A percentile compares a stretch with the other conserved stretches of the same genome.
Evolutionary conservation across 2,797 vertebrate genomes (phyloP).

Genomic region (Vireo griseus): DNA sequence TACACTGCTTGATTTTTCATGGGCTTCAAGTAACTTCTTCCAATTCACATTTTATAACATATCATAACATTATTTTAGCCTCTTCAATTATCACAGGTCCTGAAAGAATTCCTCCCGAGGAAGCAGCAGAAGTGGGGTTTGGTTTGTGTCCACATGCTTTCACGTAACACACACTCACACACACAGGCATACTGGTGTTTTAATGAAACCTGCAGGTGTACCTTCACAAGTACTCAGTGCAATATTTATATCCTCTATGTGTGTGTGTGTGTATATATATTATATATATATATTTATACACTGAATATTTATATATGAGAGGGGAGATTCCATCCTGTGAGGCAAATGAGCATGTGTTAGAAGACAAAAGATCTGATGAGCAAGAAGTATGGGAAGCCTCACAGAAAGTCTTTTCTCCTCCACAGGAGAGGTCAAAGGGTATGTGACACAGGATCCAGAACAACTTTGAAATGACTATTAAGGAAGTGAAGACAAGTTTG

Average conservation of each 20-base stretch:
- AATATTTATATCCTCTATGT: not conserved
- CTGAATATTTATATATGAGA: not conserved
- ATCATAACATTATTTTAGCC: not conserved
- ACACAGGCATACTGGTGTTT: rapidly evolving
- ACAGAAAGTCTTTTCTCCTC: not conserved
- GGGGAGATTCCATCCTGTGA: not conserved
- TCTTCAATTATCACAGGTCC: not conserved
- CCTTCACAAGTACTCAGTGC: not conserved
- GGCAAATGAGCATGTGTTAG: not conserved
- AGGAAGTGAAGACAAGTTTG: not conserved
- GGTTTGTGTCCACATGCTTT: not conserved
- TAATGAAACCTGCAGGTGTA: not conserved
- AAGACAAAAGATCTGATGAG: not conserved
- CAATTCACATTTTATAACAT: not conserved
- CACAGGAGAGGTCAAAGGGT: not conserved
- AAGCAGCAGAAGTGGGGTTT: not conserved
- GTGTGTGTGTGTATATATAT: too few species aligned
- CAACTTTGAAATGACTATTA: not conserved
- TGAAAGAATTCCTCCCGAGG: not conserved
- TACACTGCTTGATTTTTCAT: not conserved
- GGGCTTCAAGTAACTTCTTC: not conserved
- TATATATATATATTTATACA: not conserved
- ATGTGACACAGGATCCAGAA: not conserved
- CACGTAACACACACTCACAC: not conserved
- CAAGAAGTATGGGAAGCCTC: not conserved